Evolutionary conservation across 2,888 invertebrate species (phyloP), one percentile per base, ranked within the genome.

Genomic region (Ernsta delagoae): DNA sequence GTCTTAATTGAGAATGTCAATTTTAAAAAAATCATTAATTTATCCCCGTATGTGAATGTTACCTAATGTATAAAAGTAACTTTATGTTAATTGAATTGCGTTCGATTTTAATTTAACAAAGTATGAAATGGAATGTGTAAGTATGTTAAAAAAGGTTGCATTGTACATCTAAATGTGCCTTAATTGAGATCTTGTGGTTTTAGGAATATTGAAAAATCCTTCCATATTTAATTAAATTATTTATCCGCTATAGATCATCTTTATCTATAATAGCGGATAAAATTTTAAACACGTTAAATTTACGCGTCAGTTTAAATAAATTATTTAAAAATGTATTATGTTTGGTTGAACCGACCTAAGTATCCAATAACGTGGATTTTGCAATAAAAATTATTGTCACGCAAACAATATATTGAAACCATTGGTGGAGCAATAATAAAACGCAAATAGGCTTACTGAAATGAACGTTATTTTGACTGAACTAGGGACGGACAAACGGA

Each of bases 1-100:
- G 11, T 45, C 77, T 74, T 77, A 70, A 72, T 45, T 75, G 74
- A 57, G 79, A 78, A 74, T 76, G 76, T 76, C 76, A 77, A 75
- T 75, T 75, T 73, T 62, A 56, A 57, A 41, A 45, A 3, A 53
- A 24, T 50, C 9, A 34, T 50, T 61, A 39, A 12, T 16, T 36
- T 61, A 12, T 4, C n/a, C 16, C 5, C 12, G 9, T 36, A 54
- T 12, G 16, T 62, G 4, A 36, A 36, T n/a, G 12, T 36, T 57
- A 36, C n/a, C n/a, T n/a, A n/a, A n/a, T 54, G 31, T 24, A 9
- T 5, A 31, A 54, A 31, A 8, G 4, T 54, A 24, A 53, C 9
- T 53, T 31, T 9, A 5, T 54, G 3, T 50, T 16, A 50, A 54
- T 31, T 54, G 5, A 31, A 54, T 54, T 54, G 0, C 8, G 24